Conservation (phyloP, 2,888 invertebrate genomes). For the Dendrolimus houi region DNA sequence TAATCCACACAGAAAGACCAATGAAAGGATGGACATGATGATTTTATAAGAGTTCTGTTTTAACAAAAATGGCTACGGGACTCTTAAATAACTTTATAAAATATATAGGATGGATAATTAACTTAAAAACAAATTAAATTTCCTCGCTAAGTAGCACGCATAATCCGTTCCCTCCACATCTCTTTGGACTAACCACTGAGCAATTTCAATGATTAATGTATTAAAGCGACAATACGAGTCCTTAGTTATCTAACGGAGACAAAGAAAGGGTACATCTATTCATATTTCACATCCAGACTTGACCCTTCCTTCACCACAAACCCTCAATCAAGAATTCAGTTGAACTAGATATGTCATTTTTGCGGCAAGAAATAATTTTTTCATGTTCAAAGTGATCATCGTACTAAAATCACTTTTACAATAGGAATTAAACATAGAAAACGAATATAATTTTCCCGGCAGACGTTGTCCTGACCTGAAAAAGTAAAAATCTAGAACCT, state of each 20-base stretch:
- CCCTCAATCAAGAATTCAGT: constrained; percentile 11
- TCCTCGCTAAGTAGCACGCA: constrained; percentile 8
- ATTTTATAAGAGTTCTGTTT: too few species aligned
- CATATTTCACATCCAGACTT: constrained; percentile 66
- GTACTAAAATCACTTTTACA: too few species aligned
- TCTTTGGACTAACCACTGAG: constrained; percentile 29
- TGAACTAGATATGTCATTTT: constrained; percentile 18
- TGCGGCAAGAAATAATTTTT: background rate
- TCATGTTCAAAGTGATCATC: too few species aligned
- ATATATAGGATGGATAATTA: too few species aligned
- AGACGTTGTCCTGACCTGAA: too few species aligned
- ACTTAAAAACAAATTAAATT: background rate
- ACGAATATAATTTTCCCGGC: background rate
- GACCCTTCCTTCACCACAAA: constrained; percentile 50
- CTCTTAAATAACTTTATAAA: too few species aligned
- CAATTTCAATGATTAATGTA: constrained; percentile 57
- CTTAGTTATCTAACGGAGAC: constrained; percentile 47
- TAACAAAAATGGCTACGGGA: too few species aligned
- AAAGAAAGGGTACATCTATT: constrained; percentile 58
- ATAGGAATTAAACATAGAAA: background rate
- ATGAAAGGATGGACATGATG: too few species aligned
- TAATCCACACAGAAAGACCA: too few species aligned
- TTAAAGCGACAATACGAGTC: constrained; percentile 51
- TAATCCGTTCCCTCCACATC: constrained; percentile 21
- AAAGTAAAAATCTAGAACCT: too few species aligned